Base-by-base conservation (phyloP, 2,797 vertebrate genomes). In the Apogon talboti region DNA sequence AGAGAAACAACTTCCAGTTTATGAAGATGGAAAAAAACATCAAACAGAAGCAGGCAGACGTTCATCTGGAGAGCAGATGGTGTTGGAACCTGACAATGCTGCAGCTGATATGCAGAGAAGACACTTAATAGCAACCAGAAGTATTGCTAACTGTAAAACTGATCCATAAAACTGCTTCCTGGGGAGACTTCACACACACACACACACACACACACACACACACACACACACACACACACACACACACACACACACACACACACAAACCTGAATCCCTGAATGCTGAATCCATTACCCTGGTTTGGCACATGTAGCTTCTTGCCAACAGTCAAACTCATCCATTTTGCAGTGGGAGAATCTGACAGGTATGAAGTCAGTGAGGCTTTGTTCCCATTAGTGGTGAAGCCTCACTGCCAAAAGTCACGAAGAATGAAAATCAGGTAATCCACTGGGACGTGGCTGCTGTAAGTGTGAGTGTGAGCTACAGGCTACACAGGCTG, bases 61-160 rank as follows among this genome's bases (percentile, higher is more conserved):
- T 21, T 51, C 67, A 68, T 71, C 58, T 79, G 72, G 58, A 10
- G 5, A 13, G 16, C 72, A 79, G 67, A 62, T 63, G 71, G 30
- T 19, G 45, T 15, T 63, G 67, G 63, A 61, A 71, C 67, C 42
- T 61, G 44, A 67, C 51, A 49, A 37, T 9, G 21, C 13, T 57
- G 46, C 5, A 7, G 38, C 24, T 14, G 8, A 64, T 14, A 58
- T 24, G 18, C 18, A 59, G 19, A 11, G 30, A 28, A 66, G 66
- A 63, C 48, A 46, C 33, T 1, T 43, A 57, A 63, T 13, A 14
- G 48, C 15, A 72, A 69, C 53, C 73, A 76, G 69, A 75, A 46
- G 46, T 54, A 49, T 16, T 11, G 33, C 6, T 12, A 48, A 38
- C 55, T 59, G 35, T 51, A 42, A 60, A 49, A 43, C 38, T 2